phyloP scores from a whole-genome alignment of 2,113 vertebrate species.

The Seriola dumerili region DNA sequence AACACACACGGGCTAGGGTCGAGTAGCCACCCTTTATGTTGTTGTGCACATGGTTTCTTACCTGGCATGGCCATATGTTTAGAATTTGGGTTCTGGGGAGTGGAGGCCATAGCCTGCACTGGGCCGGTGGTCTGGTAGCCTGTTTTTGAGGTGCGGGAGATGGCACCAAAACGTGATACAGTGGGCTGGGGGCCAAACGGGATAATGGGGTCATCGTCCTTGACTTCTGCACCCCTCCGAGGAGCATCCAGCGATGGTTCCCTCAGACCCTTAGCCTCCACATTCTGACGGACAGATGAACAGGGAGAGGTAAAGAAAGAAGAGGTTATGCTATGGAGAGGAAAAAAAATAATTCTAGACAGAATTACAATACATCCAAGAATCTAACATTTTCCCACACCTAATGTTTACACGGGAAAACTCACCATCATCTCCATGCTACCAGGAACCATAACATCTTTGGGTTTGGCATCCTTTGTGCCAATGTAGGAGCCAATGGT shows the following conservation, averaged over 20 bases:
- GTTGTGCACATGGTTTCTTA: slow-evolving; percentile 54
- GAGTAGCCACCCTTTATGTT: too few relatives aligned
- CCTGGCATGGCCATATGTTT: slow-evolving; percentile 93
- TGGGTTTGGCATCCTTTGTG: slow-evolving; percentile 97
- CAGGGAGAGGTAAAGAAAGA: not conserved
- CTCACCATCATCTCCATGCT: slow-evolving; percentile 94
- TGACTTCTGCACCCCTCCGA: slow-evolving; percentile 90
- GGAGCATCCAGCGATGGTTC: slow-evolving; percentile 92
- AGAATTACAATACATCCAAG: not conserved
- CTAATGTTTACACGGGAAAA: not conserved
- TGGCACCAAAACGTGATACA: slow-evolving; percentile 97
- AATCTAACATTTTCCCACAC: not conserved
- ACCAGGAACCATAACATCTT: slow-evolving; percentile 91
- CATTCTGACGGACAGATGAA: slow-evolving; percentile 83
- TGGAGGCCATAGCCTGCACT: slow-evolving; percentile 89
- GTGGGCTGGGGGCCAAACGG: slow-evolving; percentile 97
- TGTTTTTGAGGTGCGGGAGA: slow-evolving; percentile 95
- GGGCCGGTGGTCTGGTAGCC: slow-evolving; percentile 93
- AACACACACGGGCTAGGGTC: too few relatives aligned
- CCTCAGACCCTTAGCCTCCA: slow-evolving; percentile 92
- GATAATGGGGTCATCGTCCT: slow-evolving; percentile 97
- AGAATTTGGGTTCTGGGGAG: slow-evolving; percentile 89
- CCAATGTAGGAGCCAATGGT: slow-evolving; percentile 98
- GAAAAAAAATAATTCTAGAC: too few relatives aligned
- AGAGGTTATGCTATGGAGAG: not conserved